phyloP scores from a whole-genome alignment of 64 coral and sea anemone genomes.

The Porites australiensis region DNA sequence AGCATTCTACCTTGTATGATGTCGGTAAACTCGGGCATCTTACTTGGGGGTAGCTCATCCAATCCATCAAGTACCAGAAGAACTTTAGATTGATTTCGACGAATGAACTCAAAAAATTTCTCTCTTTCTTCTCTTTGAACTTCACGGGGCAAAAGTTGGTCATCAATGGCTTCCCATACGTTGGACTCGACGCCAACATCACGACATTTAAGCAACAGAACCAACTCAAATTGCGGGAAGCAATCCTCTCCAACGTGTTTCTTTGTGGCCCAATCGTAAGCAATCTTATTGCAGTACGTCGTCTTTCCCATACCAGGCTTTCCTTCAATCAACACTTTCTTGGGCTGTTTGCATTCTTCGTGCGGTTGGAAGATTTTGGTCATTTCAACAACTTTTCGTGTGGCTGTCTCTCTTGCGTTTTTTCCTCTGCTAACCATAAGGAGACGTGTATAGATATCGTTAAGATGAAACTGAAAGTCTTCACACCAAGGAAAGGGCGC shows the following conservation, averaged over 20 bases:
- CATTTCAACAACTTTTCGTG: background rate
- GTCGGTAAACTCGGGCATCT: background rate
- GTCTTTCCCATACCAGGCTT: slow-evolving; percentile 8
- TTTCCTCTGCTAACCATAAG: background rate
- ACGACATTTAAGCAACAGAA: background rate
- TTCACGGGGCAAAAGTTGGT: background rate
- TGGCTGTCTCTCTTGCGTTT: background rate
- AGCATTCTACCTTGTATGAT: background rate
- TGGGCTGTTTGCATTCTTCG: background rate
- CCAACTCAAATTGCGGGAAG: background rate
- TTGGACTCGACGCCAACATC: background rate
- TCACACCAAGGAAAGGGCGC: too few relatives aligned
- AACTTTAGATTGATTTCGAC: background rate
- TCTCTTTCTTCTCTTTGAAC: background rate
- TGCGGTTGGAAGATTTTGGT: background rate
- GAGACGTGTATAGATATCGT: background rate
- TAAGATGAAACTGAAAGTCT: background rate
- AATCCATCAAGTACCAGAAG: slow-evolving; percentile 1
- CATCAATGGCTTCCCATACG: slow-evolving; percentile 15
- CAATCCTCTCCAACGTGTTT: background rate
- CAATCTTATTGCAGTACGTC: background rate
- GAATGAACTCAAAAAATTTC: background rate
- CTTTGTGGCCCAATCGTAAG: slow-evolving; percentile 20
- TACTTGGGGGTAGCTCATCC: background rate
- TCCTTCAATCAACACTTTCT: slow-evolving; percentile 1